Conservation (phyloP, 1,140 invertebrate genomes). For the Zaprionus gabonicus region DNA sequence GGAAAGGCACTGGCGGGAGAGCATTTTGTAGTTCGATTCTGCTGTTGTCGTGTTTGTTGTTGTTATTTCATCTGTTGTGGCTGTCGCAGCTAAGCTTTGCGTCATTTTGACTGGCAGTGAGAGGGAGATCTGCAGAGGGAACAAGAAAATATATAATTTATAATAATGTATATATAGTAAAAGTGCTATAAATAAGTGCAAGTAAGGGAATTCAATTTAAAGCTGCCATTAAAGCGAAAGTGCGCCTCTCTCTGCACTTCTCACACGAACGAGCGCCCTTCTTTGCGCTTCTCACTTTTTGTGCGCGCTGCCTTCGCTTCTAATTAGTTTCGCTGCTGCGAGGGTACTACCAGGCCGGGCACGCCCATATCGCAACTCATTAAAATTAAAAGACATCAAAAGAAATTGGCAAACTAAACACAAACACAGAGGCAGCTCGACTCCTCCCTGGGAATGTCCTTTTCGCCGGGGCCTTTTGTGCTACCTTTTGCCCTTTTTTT, state of each 20-base stretch:
- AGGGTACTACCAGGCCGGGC: constrained; percentile 35
- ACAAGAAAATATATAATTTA: neutral
- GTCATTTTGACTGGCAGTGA: constrained; percentile 55
- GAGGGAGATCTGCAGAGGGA: constrained; percentile 65
- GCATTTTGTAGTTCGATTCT: constrained; percentile 50
- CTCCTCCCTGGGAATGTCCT: constrained; percentile 50
- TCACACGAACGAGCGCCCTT: constrained; percentile 2
- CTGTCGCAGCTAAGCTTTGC: constrained; percentile 42
- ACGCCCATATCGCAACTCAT: constrained; percentile 60
- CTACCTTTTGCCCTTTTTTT: constrained; percentile 67
- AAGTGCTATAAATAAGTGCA: neutral
- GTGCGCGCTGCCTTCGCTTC: constrained; percentile 40
- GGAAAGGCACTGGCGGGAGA: constrained; percentile 84
- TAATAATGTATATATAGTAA: too few relatives aligned
- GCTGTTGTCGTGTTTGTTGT: constrained; percentile 12
- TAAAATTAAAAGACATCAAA: constrained; percentile 82
- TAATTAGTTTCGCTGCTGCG: constrained; percentile 70
- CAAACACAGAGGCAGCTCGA: constrained; percentile 45
- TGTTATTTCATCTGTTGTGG: constrained; percentile 6
- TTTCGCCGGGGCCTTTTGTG: constrained; percentile 51
- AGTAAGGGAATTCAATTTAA: neutral
- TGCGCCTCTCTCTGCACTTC: constrained; percentile 10
- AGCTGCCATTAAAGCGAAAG: neutral
- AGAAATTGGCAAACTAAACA: constrained; percentile 80
- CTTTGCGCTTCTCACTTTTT: constrained; percentile 28